A percentile compares a stretch with the other conserved stretches of the same genome.
Evolutionary conservation across 2,797 vertebrate genomes (phyloP).

Genomic region (Myotis findleyi): DNA sequence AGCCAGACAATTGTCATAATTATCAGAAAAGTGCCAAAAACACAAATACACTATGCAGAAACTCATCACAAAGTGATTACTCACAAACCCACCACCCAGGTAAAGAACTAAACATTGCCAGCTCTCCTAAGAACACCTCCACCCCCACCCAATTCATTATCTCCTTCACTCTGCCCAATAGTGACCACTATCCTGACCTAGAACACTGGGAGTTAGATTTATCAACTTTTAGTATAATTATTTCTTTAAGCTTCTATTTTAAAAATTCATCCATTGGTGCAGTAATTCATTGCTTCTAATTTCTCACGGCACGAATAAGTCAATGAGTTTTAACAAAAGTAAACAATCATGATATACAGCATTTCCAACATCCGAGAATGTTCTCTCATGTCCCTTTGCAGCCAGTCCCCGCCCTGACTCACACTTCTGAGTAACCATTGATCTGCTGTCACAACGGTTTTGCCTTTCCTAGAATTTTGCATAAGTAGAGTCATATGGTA

Average conservation of each 20-base stretch:
- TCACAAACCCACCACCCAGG: not conserved
- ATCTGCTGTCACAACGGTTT: not conserved
- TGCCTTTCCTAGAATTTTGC: constrained; percentile 10
- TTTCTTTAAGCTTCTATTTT: not conserved
- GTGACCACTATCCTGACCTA: not conserved
- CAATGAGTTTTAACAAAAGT: constrained; percentile 2
- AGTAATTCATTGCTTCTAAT: not conserved
- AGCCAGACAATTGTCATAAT: not conserved
- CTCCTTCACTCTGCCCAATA: not conserved
- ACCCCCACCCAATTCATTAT: not conserved
- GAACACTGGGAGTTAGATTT: not conserved
- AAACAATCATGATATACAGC: not conserved
- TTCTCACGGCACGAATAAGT: not conserved
- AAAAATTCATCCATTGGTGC: not conserved
- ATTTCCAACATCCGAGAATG: not conserved
- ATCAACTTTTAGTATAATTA: not conserved
- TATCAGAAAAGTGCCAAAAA: not conserved
- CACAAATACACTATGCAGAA: not conserved
- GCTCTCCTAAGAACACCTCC: not conserved
- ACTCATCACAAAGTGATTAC: not conserved
- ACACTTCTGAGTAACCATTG: not conserved
- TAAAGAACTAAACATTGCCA: not conserved
- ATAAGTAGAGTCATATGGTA: not conserved
- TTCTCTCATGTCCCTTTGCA: not conserved
- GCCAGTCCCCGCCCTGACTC: rapidly evolving